Evolutionary conservation across 2,888 invertebrate species (phyloP).

Genomic region (Fragum fragum): DNA sequence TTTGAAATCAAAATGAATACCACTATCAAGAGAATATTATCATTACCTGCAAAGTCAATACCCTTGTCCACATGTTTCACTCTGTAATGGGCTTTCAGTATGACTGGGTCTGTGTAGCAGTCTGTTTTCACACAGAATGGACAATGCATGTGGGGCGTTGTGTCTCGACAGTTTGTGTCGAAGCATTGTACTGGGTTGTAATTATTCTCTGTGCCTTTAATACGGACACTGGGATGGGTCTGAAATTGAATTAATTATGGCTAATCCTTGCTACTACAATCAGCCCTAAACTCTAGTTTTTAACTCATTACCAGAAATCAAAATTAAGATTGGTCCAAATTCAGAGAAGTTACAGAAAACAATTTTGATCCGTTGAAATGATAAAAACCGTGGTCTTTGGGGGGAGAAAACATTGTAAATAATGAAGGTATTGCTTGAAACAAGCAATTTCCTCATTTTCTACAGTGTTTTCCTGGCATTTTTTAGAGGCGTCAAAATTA

Average conservation of each 20-base stretch:
- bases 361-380: not conserved
- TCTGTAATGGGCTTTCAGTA: conserved; percentile 86
- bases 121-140: conserved; percentile 86
- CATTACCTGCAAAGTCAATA: conserved; percentile 86
- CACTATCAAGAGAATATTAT: too few species aligned
- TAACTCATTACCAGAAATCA: too few species aligned
- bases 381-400: not conserved
- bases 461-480: too few species aligned
- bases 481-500: too few species aligned
- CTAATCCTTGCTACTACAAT: not conserved
- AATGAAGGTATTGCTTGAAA: too few species aligned
- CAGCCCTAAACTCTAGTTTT: too few species aligned
- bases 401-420: not conserved
- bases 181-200: conserved; percentile 84
- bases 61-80: conserved; percentile 87
- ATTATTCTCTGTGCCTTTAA: conserved; percentile 85
- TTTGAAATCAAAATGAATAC: too few species aligned
- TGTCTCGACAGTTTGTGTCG: conserved; percentile 80
- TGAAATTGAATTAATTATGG: too few species aligned
- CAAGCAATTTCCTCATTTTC: too few species aligned
- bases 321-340: not conserved
- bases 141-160: conserved; percentile 85
- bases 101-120: conserved; percentile 84
- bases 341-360: not conserved
- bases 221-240: conserved; percentile 86